A percentile compares a stretch with the other conserved stretches of the same genome.
Conservation (phyloP, 1,140 invertebrate species). For the Chrysomallon squamiferum region DNA sequence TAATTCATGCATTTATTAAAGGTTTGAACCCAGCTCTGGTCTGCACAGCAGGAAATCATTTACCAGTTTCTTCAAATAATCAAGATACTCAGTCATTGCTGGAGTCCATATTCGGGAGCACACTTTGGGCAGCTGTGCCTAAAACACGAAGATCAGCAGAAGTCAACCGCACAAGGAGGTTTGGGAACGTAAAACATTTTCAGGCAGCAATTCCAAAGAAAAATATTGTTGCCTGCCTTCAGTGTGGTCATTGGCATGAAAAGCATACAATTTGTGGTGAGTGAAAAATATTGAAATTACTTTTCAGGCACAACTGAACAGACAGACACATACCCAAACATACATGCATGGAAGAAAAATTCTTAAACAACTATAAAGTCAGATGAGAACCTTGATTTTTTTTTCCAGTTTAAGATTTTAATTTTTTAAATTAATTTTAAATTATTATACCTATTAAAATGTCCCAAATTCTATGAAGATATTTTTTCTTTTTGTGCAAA, state of each 20-base stretch:
- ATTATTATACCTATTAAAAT: no score
- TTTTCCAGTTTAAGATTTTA: no score
- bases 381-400: no score
- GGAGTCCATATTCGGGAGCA: constrained; percentile 48
- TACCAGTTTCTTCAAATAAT: background rate
- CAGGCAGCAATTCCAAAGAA: constrained; percentile 75
- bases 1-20: no score
- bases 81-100: constrained; percentile 8
- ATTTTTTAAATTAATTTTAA: no score
- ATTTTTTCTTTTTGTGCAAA: no score
- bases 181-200: constrained; percentile 71
- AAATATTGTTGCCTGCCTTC: constrained; percentile 76
- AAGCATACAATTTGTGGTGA: constrained; percentile 78
- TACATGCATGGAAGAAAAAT: no score
- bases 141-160: constrained; percentile 78
- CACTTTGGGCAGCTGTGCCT: constrained; percentile 83
- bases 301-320: background rate
- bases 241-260: constrained; percentile 84
- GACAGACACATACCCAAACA: no score
- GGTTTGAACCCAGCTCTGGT: constrained; percentile 2
- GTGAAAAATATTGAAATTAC: background rate
- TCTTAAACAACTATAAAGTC: no score
- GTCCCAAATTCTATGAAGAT: no score
- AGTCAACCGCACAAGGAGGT: constrained; percentile 75
- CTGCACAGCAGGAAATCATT: background rate